Conservation (phyloP, 2,888 invertebrate genomes). For the Drymonia ruficornis region DNA sequence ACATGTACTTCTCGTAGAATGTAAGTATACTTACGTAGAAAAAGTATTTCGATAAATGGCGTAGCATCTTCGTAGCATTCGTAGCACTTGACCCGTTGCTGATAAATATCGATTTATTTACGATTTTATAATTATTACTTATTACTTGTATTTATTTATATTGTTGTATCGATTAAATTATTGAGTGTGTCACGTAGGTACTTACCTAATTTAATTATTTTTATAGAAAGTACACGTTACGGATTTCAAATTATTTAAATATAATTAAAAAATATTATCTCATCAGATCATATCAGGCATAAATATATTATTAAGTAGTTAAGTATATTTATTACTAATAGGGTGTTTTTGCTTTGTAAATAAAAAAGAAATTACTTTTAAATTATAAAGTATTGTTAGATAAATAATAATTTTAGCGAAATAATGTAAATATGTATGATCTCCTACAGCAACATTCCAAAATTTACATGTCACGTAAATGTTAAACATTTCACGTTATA, state of each 20-base stretch:
- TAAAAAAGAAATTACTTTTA: slow-evolving; percentile 16
- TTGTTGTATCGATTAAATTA: too few species aligned
- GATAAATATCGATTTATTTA: background rate
- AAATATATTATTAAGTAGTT: background rate
- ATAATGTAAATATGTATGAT: slow-evolving; percentile 55
- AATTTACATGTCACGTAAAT: slow-evolving; percentile 46
- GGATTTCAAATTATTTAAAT: background rate
- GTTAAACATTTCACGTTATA: slow-evolving; percentile 59
- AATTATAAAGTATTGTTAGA: slow-evolving; percentile 11
- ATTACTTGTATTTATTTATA: background rate
- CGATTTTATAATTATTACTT: background rate
- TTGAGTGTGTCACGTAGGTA: too few species aligned
- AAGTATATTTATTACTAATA: background rate
- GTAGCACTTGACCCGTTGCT: background rate
- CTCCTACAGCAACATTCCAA: slow-evolving; percentile 82
- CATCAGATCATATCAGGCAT: slow-evolving; percentile 1
- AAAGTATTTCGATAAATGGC: background rate
- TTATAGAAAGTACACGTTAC: background rate
- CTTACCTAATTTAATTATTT: too few species aligned
- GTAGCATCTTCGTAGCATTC: slow-evolving; percentile 1
- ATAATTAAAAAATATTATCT: background rate
- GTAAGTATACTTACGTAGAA: slow-evolving; percentile 10
- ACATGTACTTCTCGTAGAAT: slow-evolving; percentile 68
- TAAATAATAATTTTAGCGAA: background rate
- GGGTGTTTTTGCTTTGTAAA: slow-evolving; percentile 9